These are phyloP conservation scores for Pegoplata infirma DNA, from an alignment of 2,888 invertebrate genomes.

Conservation along the genomic window DNA sequence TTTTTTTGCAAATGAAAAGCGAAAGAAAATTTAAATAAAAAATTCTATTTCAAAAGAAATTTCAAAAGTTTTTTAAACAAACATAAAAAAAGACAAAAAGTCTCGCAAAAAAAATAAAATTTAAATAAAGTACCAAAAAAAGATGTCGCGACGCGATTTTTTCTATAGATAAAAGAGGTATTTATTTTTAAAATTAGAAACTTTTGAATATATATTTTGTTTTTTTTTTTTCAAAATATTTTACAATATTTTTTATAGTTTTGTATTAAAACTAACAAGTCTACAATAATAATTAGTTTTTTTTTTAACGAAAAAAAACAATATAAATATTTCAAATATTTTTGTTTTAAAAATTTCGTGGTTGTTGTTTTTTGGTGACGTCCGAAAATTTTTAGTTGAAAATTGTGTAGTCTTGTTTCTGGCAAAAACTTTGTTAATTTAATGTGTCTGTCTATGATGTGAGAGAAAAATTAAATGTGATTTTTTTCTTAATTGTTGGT, in stretches of 20 bases:
- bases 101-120: slow-evolving; percentile 11
- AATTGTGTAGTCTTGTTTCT: neutral
- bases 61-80: too few relatives aligned
- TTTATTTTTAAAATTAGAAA: too few relatives aligned
- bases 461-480: neutral
- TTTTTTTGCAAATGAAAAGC: too few relatives aligned
- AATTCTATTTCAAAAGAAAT: neutral
- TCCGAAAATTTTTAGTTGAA: neutral
- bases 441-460: neutral
- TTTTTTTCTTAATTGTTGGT: slow-evolving; percentile 3
- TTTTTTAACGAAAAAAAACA: too few relatives aligned
- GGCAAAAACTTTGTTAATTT: neutral
- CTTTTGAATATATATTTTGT: neutral
- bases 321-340: slow-evolving; percentile 8
- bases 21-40: neutral
- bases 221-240: neutral
- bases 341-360: neutral
- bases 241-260: neutral
- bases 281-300: neutral
- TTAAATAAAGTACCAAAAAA: neutral
- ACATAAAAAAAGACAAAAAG: slow-evolving; percentile 24
- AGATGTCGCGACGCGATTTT: neutral
- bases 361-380: neutral
- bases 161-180: neutral
- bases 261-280: neutral